phyloP scores from a whole-genome alignment of 2,888 invertebrate genomes.

The Agrochola circellaris region DNA sequence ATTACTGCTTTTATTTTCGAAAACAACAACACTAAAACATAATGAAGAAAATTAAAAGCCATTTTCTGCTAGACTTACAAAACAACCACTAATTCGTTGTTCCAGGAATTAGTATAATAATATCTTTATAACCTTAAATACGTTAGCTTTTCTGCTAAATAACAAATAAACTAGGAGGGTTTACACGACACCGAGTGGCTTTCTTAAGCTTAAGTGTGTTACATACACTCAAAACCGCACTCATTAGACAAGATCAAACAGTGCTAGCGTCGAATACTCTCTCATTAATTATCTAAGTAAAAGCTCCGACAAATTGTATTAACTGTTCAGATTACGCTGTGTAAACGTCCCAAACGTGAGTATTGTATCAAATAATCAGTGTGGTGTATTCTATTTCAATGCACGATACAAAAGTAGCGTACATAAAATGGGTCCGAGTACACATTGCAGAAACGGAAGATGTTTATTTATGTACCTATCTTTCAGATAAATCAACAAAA shows the following conservation, averaged over 20 bases:
- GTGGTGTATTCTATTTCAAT: conserved; percentile 13
- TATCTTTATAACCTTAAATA: conserved; percentile 43
- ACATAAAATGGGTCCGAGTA: conserved; percentile 47
- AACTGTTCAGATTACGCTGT: conserved; percentile 44
- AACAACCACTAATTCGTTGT: conserved; percentile 53
- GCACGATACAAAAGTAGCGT: conserved; percentile 32
- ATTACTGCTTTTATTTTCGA: conserved; percentile 29
- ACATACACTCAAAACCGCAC: conserved; percentile 73
- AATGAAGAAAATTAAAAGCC: conserved; percentile 49
- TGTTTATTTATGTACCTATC: conserved; percentile 54
- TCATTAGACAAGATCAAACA: conserved; percentile 82
- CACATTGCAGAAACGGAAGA: conserved; percentile 42
- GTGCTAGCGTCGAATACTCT: conserved; percentile 53
- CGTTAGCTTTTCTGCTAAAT: conserved; percentile 40
- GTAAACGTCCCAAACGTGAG: conserved; percentile 5
- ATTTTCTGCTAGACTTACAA: conserved; percentile 45
- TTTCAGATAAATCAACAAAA: conserved; percentile 59
- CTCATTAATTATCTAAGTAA: conserved; percentile 65
- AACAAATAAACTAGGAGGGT: conserved; percentile 53
- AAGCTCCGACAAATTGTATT: conserved; percentile 65
- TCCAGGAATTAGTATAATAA: conserved; percentile 46
- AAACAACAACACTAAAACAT: conserved; percentile 40
- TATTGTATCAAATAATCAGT: conserved; percentile 11
- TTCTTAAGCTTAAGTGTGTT: conserved; percentile 72
- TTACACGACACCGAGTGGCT: conserved; percentile 69